Percentiles rank a stretch among this genome's conserved stretches.
Conservation (phyloP, 2,113 vertebrate genomes). For the Montifringilla adamsi region DNA sequence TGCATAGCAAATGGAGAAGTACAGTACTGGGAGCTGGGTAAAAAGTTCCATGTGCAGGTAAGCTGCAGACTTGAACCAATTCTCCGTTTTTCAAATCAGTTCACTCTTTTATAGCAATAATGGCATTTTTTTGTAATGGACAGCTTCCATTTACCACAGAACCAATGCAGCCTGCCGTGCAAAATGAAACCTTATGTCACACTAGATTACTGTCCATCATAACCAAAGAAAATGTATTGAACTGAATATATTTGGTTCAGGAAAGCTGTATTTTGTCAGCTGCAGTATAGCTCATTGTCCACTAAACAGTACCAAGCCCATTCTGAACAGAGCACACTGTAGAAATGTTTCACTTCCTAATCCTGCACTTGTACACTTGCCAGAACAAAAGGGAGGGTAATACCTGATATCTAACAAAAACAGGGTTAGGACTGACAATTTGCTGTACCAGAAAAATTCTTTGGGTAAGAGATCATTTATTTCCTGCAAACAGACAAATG, state of each 20-base stretch:
- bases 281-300: constrained; percentile 43
- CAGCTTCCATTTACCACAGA: constrained; percentile 35
- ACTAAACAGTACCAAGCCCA: constrained; percentile 16
- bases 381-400: constrained; percentile 6
- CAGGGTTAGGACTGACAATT: background rate
- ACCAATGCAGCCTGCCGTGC: constrained; percentile 17
- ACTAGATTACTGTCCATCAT: constrained; percentile 57
- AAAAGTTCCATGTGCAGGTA: background rate
- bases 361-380: constrained; percentile 18
- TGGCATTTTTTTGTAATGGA: constrained; percentile 33
- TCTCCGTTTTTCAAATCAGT: background rate
- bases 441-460: background rate
- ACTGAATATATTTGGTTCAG: constrained; percentile 37
- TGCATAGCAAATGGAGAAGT: background rate
- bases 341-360: constrained; percentile 43
- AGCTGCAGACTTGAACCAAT: background rate
- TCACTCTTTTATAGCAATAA: constrained; percentile 4
- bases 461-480: background rate
- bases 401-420: constrained; percentile 16
- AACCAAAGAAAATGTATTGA: constrained; percentile 37
- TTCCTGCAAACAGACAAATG: background rate
- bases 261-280: constrained; percentile 62
- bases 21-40: background rate
- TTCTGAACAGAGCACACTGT: background rate
- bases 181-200: constrained; percentile 59